Evolutionary conservation across 2,888 invertebrate genomes (phyloP).

Genomic region (Yponomeuta plumbellus): DNA sequence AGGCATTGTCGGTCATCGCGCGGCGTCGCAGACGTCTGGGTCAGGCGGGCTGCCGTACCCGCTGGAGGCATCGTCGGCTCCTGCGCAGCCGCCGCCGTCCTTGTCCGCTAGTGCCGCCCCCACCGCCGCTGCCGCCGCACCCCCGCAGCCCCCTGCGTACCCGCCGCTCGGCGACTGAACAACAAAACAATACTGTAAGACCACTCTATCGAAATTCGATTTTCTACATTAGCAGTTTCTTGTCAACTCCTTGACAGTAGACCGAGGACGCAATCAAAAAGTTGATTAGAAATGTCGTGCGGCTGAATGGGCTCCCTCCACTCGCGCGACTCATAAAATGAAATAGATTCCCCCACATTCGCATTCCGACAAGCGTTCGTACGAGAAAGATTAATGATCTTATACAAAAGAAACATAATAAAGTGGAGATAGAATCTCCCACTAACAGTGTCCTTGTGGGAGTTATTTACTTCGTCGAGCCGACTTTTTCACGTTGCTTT

Average conservation of each 20-base stretch:
- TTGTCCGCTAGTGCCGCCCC: slow-evolving; percentile 49
- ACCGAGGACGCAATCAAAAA: slow-evolving; percentile 72
- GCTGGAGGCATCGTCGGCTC: slow-evolving; percentile 83
- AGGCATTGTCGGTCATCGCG: slow-evolving; percentile 67
- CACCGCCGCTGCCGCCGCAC: slow-evolving; percentile 44
- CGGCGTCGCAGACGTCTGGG: slow-evolving; percentile 78
- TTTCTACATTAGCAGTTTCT: slow-evolving; percentile 40
- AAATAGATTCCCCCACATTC: slow-evolving; percentile 77
- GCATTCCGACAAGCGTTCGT: slow-evolving; percentile 77
- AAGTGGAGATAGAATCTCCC: slow-evolving; percentile 75
- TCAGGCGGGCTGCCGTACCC: slow-evolving; percentile 87
- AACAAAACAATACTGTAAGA: not conserved
- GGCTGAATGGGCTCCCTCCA: slow-evolving; percentile 69
- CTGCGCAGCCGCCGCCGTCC: slow-evolving; percentile 62
- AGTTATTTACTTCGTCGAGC: slow-evolving; percentile 69
- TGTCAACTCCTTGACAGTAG: slow-evolving; percentile 50
- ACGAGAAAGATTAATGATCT: slow-evolving; percentile 77
- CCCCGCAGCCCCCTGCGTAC: slow-evolving; percentile 46
- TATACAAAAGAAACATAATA: slow-evolving; percentile 75
- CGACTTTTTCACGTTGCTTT: slow-evolving; percentile 70
- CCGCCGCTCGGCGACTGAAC: slow-evolving; percentile 59
- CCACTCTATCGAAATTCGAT: slow-evolving; percentile 36
- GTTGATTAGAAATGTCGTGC: slow-evolving; percentile 75
- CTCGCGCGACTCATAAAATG: slow-evolving; percentile 74
- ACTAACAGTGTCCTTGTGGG: slow-evolving; percentile 76